phyloP scores from a whole-genome alignment of 2,797 vertebrate genomes.

The Brachymystax lenok region DNA sequence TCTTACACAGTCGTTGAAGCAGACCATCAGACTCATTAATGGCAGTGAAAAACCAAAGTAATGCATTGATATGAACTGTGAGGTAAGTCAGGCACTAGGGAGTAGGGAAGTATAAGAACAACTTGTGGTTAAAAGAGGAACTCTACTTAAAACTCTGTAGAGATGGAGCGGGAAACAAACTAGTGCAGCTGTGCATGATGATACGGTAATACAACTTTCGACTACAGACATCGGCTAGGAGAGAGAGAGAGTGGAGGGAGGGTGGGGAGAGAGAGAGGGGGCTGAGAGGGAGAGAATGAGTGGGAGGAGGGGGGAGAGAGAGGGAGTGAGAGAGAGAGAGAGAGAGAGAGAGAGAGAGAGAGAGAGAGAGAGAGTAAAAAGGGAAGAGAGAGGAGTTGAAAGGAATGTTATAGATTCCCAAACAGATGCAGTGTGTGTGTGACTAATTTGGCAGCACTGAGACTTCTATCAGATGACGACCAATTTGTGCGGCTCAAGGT shows the following conservation, averaged over 20 bases:
- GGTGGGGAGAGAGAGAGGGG: not conserved
- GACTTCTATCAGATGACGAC: constrained; percentile 59
- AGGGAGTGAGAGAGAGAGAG: not conserved
- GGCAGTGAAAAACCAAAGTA: constrained; percentile 29
- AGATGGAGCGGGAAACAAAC: constrained; percentile 11
- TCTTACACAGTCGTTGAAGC: constrained; percentile 35
- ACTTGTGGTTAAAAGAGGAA: not conserved
- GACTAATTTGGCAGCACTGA: constrained; percentile 57
- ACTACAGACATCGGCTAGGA: not conserved
- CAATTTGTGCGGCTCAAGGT: constrained; percentile 67
- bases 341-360: constrained; percentile 18
- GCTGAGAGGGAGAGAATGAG: constrained; percentile 13
- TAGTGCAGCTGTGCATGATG: constrained; percentile 3
- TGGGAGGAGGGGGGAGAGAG: not conserved
- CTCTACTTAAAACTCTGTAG: not conserved
- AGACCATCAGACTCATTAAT: constrained; percentile 47
- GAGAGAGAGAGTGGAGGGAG: not conserved
- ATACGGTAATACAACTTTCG: not conserved
- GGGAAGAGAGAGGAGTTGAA: constrained; percentile 13
- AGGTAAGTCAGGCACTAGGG: not conserved
- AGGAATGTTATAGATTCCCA: constrained; percentile 50
- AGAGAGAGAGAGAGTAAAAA: not conserved
- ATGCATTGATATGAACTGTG: constrained; percentile 27
- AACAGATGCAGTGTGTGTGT: constrained; percentile 54
- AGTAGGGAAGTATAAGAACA: not conserved